Evolutionary conservation across 2,113 vertebrate species (phyloP).

Genomic region (Gyps fulvus): DNA sequence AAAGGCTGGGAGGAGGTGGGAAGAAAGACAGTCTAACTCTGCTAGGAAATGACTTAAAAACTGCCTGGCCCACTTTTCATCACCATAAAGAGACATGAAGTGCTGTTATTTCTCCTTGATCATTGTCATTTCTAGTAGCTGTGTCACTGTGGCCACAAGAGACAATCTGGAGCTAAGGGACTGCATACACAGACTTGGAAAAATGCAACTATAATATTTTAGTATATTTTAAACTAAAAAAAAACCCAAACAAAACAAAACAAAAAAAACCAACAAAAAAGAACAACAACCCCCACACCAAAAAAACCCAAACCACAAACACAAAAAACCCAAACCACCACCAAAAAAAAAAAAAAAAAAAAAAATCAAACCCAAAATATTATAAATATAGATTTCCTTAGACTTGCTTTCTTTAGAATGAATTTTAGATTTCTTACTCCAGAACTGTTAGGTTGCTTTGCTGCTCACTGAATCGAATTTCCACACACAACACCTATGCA

Average conservation of each 20-base stretch:
- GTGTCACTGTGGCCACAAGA: not conserved
- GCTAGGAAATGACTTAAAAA: not conserved
- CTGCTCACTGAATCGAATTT: not conserved
- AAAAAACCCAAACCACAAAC: too few relatives aligned
- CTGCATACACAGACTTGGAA: not conserved
- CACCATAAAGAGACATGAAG: not conserved
- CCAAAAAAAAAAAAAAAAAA: too few relatives aligned
- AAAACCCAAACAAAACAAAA: not conserved
- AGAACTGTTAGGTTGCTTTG: not conserved
- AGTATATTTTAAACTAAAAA: not conserved
- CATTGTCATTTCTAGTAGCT: not conserved
- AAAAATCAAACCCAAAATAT: not conserved
- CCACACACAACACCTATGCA: not conserved
- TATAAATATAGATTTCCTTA: not conserved
- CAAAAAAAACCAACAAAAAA: too few relatives aligned
- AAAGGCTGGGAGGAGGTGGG: not conserved
- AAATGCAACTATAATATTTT: not conserved
- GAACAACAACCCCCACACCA: too few relatives aligned
- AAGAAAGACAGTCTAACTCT: not conserved
- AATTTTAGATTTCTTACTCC: not conserved
- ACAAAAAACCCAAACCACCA: too few relatives aligned
- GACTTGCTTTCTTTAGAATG: not conserved
- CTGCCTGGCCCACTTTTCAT: not conserved
- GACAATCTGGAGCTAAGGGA: not conserved
- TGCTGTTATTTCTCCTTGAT: not conserved